Evolutionary conservation across 2,113 vertebrate genomes (phyloP), one percentile per base, ranked within the genome.

Genomic region (Tyto alba): DNA sequence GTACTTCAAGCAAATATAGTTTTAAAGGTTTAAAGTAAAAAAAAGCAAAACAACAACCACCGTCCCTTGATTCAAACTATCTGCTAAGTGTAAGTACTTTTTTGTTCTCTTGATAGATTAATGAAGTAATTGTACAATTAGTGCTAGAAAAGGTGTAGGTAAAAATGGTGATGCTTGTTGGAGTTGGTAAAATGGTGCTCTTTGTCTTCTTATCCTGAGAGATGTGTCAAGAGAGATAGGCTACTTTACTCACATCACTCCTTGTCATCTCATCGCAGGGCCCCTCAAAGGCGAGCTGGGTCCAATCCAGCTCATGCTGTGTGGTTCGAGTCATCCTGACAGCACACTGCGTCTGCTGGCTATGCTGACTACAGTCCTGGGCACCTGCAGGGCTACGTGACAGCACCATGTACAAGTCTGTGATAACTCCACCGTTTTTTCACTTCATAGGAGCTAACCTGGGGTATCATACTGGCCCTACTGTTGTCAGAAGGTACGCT

Each of bases 1-100:
- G 90, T 94, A 93, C 84, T 97, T 98, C 90, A 96, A 94, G 85
- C 55, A 87, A 95, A 98, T 93, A 75, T 81, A 88, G 66, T 88
- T 94, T 93, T 92, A 95, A 96, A 96, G 72, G 67, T 96, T 92
- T 76, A 55, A 97, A 96, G 89, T 71, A 76, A 90, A 92, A 85
- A 85, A 75, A 68, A n/a, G n/a, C n/a, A n/a, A n/a, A 27, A 36
- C 6, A 19, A 41, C 38, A 82, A 47, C 26, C 17, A 53, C 25
- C 23, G 89, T 66, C 45, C 34, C 38, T 93, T 78, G 84, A 96
- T 68, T 95, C 88, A 95, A 96, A 71, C 57, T 76, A 55, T 75
- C 56, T 97, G 43, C 48, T 95, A 87, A 94, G 84, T 96, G 43
- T 81, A 94, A 93, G 38, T 79, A 73, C 53, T 73, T 74, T 72